A percentile compares a stretch with the other conserved stretches of the same genome.
phyloP scores from a whole-genome alignment of 2,113 vertebrate species.

The Pseudopodoces humilis region DNA sequence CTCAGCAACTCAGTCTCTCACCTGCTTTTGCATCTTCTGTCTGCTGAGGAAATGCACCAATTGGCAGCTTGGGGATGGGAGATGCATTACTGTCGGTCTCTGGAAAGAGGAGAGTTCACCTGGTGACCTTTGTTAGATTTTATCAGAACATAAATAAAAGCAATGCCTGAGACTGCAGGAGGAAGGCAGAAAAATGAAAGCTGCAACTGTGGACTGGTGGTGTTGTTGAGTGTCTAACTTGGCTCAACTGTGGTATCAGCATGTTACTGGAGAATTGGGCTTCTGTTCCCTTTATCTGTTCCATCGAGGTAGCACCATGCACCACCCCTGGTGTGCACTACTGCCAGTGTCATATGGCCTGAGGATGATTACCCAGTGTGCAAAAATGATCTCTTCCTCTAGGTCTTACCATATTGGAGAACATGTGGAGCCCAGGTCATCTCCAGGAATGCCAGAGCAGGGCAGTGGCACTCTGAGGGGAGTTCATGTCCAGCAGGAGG shows the following conservation, averaged over 20 bases:
- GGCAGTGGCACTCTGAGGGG: neutral
- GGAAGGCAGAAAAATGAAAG: neutral
- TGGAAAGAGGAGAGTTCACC: neutral
- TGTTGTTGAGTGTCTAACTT: neutral
- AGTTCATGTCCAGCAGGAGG: neutral
- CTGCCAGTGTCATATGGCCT: rapidly evolving
- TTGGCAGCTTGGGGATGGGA: neutral
- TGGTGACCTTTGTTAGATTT: neutral
- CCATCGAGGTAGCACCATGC: rapidly evolving
- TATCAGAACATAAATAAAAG: neutral
- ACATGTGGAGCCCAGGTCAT: rapidly evolving
- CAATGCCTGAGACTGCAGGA: neutral
- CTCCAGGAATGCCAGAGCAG: neutral
- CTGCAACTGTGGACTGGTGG: neutral
- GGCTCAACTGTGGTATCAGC: rapidly evolving
- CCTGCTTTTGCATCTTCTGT: neutral
- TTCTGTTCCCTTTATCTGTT: neutral
- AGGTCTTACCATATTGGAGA: neutral
- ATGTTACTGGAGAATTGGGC: neutral
- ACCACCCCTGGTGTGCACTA: neutral
- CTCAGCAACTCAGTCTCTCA: neutral
- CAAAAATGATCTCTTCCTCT: neutral
- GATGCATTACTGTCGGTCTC: rapidly evolving
- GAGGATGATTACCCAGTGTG: rapidly evolving
- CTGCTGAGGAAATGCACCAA: neutral